A percentile compares a stretch with the other conserved stretches of the same genome.
phyloP scores from a whole-genome alignment of 2,113 vertebrate species.

The Otis tarda region DNA sequence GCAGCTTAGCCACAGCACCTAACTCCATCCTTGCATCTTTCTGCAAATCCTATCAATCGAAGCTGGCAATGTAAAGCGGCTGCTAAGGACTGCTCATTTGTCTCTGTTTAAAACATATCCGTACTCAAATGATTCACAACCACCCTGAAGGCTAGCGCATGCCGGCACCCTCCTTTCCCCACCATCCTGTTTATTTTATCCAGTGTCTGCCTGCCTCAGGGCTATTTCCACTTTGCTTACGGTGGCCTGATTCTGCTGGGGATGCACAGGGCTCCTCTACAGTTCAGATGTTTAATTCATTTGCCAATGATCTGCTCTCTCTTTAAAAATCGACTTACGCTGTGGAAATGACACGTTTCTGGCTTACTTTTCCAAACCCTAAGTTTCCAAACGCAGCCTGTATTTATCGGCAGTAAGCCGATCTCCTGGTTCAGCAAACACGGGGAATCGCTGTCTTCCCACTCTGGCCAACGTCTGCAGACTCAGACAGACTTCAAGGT shows the following conservation, averaged over 20 bases:
- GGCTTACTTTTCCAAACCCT: not conserved
- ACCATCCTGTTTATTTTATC: conserved; percentile 15
- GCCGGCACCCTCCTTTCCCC: not conserved
- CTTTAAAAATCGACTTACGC: conserved; percentile 1
- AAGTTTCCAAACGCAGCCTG: not conserved
- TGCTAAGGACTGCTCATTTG: conserved; percentile 38
- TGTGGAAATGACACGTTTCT: not conserved
- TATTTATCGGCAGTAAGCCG: not conserved
- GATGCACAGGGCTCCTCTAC: not conserved
- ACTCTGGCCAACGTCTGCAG: not conserved
- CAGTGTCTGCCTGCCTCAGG: not conserved
- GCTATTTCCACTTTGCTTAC: conserved; percentile 12
- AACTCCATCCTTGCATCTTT: not conserved
- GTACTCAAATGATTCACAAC: conserved; percentile 5
- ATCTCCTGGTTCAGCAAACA: not conserved
- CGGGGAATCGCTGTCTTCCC: not conserved
- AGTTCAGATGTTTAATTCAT: conserved; percentile 37
- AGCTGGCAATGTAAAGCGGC: not conserved
- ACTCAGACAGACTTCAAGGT: not conserved
- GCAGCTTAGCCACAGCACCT: not conserved
- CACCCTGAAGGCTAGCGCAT: not conserved
- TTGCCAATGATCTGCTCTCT: not conserved
- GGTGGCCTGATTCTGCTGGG: not conserved
- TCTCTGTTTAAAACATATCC: conserved; percentile 12
- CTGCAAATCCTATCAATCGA: not conserved